Percentiles rank a stretch among this genome's conserved stretches.
Conservation (phyloP, 2,797 vertebrate genomes). For the Vireo griseus region DNA sequence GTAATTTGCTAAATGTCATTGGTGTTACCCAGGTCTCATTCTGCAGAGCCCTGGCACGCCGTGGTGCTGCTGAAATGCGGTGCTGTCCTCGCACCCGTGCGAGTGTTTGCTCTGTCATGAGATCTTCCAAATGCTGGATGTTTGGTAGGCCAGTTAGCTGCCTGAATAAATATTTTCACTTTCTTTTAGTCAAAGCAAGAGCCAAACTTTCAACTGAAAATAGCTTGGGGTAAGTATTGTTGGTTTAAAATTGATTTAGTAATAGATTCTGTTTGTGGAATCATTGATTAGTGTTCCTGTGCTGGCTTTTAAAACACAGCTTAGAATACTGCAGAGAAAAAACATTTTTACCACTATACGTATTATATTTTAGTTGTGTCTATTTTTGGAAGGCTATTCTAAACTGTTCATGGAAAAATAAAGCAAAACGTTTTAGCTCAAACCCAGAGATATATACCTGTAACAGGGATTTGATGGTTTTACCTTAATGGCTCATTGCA, state of each 20-base stretch:
- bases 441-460: background rate
- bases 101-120: constrained; percentile 17
- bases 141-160: constrained; percentile 19
- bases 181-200: background rate
- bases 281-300: background rate
- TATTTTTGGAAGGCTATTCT: background rate
- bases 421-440: background rate
- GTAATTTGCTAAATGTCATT: constrained; percentile 30
- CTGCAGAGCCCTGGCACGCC: background rate
- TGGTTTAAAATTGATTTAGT: background rate
- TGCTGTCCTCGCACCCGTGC: background rate
- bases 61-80: background rate
- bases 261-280: background rate
- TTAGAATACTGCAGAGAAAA: background rate
- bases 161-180: constrained; percentile 22
- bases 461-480: background rate
- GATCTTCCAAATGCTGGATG: background rate
- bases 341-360: background rate
- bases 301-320: background rate
- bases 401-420: background rate
- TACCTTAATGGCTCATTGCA: background rate
- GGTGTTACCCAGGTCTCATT: constrained; percentile 3
- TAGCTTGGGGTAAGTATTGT: background rate
- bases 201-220: constrained; percentile 2
- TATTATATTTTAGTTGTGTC: background rate